Evolutionary conservation across 2,888 invertebrate species (phyloP).

Genomic region (Synanthedon andrenaeformis): DNA sequence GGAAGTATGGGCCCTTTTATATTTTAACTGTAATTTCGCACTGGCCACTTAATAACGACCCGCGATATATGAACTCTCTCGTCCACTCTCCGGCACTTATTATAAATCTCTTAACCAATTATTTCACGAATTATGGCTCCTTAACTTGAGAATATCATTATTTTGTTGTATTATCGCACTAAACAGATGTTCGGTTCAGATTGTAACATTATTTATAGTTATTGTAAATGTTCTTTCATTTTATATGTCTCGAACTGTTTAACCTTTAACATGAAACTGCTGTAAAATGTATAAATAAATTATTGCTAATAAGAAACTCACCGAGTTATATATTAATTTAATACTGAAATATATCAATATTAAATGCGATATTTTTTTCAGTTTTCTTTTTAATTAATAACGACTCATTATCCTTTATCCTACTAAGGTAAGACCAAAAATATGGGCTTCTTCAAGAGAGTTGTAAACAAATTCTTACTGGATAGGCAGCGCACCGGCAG

Average conservation of each 20-base stretch:
- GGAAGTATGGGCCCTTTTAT: background rate
- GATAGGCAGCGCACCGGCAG: too few species aligned
- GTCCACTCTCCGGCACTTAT: slow-evolving; percentile 17
- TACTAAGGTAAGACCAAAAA: too few species aligned
- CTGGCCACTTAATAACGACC: background rate
- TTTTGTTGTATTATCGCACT: background rate
- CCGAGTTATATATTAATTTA: too few species aligned
- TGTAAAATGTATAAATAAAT: background rate
- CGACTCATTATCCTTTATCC: too few species aligned
- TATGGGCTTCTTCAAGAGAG: too few species aligned
- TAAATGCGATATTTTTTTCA: too few species aligned
- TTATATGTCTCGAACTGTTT: background rate
- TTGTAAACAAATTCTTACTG: too few species aligned
- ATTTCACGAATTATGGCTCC: slow-evolving; percentile 28
- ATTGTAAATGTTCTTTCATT: background rate
- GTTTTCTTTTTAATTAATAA: too few species aligned
- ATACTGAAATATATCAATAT: too few species aligned
- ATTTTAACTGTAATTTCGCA: background rate
- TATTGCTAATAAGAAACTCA: too few species aligned
- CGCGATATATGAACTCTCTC: background rate
- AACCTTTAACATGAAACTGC: background rate
- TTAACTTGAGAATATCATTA: slow-evolving; percentile 1
- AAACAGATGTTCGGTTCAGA: background rate
- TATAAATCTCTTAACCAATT: slow-evolving; percentile 34
- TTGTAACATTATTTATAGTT: background rate